Percentiles rank a stretch among this genome's conserved stretches.
These are phyloP conservation scores for Athetis lepigone DNA, from an alignment of 2,888 invertebrate species.

Conservation along the genomic window DNA sequence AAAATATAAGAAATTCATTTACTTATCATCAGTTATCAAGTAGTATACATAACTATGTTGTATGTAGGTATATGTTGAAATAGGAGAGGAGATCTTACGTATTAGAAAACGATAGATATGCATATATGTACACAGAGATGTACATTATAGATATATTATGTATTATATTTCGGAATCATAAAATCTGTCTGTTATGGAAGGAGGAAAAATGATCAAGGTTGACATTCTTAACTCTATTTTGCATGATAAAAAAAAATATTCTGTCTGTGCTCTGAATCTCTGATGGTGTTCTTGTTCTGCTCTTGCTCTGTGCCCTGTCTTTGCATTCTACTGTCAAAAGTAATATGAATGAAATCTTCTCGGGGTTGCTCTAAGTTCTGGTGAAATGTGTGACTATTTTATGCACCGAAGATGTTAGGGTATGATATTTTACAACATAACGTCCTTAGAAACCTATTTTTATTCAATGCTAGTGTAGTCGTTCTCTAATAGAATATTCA, in stretches of 20 bases:
- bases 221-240: constrained; percentile 28
- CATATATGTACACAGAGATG: too few relatives aligned
- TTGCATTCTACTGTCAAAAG: constrained; percentile 65
- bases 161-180: background rate
- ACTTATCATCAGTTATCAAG: too few relatives aligned
- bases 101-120: too few relatives aligned
- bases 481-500: constrained; percentile 74
- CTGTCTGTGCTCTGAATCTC: constrained; percentile 24
- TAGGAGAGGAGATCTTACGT: too few relatives aligned
- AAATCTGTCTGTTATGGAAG: background rate
- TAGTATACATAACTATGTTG: too few relatives aligned
- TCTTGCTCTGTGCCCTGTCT: constrained; percentile 11
- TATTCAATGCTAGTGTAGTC: constrained; percentile 59
- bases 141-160: too few relatives aligned
- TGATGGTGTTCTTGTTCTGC: too few relatives aligned
- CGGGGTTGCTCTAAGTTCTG: constrained; percentile 66
- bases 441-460: constrained; percentile 40
- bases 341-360: constrained; percentile 67
- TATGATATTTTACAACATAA: constrained; percentile 56
- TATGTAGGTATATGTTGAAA: too few relatives aligned
- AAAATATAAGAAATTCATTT: too few relatives aligned
- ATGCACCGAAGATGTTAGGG: constrained; percentile 73
- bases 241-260: constrained; percentile 18
- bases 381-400: constrained; percentile 73
- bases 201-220: constrained; percentile 36